Evolutionary conservation across 2,888 invertebrate genomes (phyloP), one percentile per base, ranked within the genome.

Genomic region (Rotaria sp.): DNA sequence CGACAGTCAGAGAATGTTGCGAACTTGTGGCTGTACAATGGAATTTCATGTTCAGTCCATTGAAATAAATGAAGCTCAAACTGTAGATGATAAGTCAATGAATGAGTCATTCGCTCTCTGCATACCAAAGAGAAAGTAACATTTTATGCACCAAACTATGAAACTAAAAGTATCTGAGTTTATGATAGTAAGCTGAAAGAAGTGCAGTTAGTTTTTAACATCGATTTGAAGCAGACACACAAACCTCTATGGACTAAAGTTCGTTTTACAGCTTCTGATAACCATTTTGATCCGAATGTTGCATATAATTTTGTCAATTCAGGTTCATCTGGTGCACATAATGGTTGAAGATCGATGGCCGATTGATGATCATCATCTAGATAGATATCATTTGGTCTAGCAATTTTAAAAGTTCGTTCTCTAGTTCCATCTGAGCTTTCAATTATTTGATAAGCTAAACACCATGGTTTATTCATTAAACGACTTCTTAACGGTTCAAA

Each of bases 331-430:
- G 80, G 80, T 35, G 80, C 15, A 80, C 41, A 41, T 26, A 80
- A 35, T 45, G 80, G 80, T 18, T 45, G 80, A n/a, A 35, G 45
- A 45, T 35, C 41, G 13, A 45, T 13, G 0, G 21, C 45, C 1
- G 21, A 45, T 35, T 80, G 45, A 45, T 80, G 80, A 80, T 80
- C 80, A 80, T 80, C 80, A 45, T 80, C 80, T 0, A 80, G 45
- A 45, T 80, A 80, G 3, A 80, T 2, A 13, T 80, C 80, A 80
- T 10, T 45, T 26, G 80, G 45, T 35, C 26, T 41, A 8, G 11
- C 45, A 10, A 80, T 45, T 45, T 38, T 1, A 38, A 35, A 74
- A 21, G 4, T 38, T 30, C 2, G n/a, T 24, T 30, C 30, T n/a
- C 38, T 74, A 21, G 2, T 74, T 35, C 38, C 35, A 55, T 55